phyloP scores from a whole-genome alignment of 1,140 invertebrate genomes.

The Aphis craccivora region DNA sequence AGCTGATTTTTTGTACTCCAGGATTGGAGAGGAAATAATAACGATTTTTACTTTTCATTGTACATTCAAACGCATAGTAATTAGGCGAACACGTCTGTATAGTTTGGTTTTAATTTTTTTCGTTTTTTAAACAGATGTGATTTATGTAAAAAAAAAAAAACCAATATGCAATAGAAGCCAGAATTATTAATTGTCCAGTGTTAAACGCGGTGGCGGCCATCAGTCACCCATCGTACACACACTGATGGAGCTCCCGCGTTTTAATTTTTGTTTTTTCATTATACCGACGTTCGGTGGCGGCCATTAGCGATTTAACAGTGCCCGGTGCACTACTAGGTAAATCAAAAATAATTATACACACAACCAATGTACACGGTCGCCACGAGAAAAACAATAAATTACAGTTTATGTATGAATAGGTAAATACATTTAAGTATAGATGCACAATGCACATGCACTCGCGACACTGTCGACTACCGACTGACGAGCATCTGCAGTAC shows the following conservation, averaged over 20 bases:
- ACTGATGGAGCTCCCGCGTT: slow-evolving; percentile 48
- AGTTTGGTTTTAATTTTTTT: background rate
- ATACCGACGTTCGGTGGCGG: background rate
- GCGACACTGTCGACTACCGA: background rate
- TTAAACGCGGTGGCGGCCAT: slow-evolving; percentile 46
- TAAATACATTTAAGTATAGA: background rate
- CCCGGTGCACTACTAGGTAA: background rate
- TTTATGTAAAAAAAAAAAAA: slow-evolving; percentile 52
- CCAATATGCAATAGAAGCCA: slow-evolving; percentile 9
- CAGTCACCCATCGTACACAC: slow-evolving; percentile 12
- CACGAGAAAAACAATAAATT: slow-evolving; percentile 47
- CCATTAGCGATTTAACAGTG: background rate
- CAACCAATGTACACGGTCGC: background rate
- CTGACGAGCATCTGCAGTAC: background rate
- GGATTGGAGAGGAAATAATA: background rate
- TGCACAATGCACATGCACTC: background rate
- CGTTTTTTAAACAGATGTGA: slow-evolving; percentile 1
- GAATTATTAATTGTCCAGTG: slow-evolving; percentile 48
- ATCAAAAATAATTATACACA: slow-evolving; percentile 48
- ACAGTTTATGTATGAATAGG: background rate
- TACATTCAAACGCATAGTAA: background rate
- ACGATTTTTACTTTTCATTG: background rate
- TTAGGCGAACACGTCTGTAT: background rate
- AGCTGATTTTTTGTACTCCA: background rate
- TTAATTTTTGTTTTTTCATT: slow-evolving; percentile 52